Evolutionary conservation across 2,888 invertebrate species (phyloP).

Genomic region (Alloscopus bannaensis): DNA sequence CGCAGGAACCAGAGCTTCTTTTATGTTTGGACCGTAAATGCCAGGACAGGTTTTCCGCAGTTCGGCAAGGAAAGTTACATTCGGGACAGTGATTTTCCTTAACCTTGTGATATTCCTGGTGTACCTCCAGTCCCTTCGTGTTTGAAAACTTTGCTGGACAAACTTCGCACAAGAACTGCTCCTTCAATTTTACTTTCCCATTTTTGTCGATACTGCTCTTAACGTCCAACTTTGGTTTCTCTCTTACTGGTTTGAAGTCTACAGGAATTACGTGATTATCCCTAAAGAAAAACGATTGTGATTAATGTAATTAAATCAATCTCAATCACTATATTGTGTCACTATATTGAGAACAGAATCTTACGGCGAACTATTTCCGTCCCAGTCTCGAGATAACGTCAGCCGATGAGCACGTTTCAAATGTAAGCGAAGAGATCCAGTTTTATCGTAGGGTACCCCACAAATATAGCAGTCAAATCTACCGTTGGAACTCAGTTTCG

Average conservation of each 20-base stretch:
- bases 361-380: background rate
- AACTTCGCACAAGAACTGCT: background rate
- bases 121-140: background rate
- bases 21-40: background rate
- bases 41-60: background rate
- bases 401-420: background rate
- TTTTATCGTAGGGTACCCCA: background rate
- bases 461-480: constrained; percentile 13
- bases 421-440: background rate
- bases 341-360: background rate
- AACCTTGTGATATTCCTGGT: background rate
- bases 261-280: background rate
- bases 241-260: too few species aligned
- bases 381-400: background rate
- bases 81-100: background rate
- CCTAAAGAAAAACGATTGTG: background rate
- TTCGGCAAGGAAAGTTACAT: constrained; percentile 1
- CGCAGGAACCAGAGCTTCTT: background rate
- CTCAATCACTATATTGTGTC: background rate
- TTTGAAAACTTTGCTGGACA: constrained; percentile 3
- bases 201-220: background rate
- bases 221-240: background rate
- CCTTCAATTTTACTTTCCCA: background rate
- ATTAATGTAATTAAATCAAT: background rate
- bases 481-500: too few species aligned